Percentiles rank a stretch among this genome's conserved stretches.
Evolutionary conservation across 2,113 vertebrate species (phyloP).

Genomic region (Neogale vison): DNA sequence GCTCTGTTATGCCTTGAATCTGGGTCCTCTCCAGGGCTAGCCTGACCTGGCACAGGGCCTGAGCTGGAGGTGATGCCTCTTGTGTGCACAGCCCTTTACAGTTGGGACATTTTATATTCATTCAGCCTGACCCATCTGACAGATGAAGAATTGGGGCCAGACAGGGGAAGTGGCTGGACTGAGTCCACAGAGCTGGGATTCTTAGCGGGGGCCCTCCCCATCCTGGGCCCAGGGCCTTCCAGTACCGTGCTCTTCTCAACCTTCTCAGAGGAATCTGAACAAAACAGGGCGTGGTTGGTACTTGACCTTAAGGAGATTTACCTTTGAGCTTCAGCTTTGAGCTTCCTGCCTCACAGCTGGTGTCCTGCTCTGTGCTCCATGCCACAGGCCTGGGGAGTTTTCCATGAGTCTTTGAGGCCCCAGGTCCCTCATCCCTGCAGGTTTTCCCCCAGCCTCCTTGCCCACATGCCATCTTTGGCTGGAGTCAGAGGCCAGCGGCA

Average conservation of each 20-base stretch:
- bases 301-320: slow-evolving; percentile 1
- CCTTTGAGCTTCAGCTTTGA: slow-evolving; percentile 1
- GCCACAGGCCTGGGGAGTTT: background rate
- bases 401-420: background rate
- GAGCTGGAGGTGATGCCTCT: background rate
- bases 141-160: background rate
- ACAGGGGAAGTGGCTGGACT: background rate
- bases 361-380: background rate
- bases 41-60: background rate
- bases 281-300: slow-evolving; percentile 7
- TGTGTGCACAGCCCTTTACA: background rate
- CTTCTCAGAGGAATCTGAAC: slow-evolving; percentile 31
- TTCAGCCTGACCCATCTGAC: background rate
- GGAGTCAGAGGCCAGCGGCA: background rate
- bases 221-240: background rate
- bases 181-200: background rate
- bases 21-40: background rate
- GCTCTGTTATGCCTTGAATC: background rate
- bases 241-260: background rate
- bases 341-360: slow-evolving; percentile 9
- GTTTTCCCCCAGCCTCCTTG: background rate
- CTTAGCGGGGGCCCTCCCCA: too few species aligned
- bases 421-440: background rate
- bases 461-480: background rate
- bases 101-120: background rate